A percentile compares a stretch with the other conserved stretches of the same genome.
phyloP scores from a whole-genome alignment of 1,140 invertebrate species.

The Drosophila jambulina region DNA sequence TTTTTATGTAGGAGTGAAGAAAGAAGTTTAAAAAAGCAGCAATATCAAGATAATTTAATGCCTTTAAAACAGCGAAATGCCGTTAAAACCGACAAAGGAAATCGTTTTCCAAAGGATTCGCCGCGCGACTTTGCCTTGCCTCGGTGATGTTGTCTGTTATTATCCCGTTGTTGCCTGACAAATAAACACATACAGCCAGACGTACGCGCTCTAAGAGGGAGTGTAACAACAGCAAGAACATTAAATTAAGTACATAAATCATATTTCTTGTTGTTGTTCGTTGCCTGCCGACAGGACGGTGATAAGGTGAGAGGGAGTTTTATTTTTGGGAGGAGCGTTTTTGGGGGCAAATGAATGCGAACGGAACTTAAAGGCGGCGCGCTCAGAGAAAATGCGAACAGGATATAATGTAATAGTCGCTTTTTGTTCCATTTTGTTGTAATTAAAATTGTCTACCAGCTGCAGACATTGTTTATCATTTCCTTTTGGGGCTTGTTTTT shows the following conservation, averaged over 20 bases:
- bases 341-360: background rate
- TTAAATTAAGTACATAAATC: conserved; percentile 84
- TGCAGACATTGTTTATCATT: conserved; percentile 65
- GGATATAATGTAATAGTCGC: conserved; percentile 25
- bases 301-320: conserved; percentile 34
- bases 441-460: conserved; percentile 72
- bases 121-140: conserved; percentile 36
- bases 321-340: background rate
- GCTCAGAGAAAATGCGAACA: conserved; percentile 16
- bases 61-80: conserved; percentile 79
- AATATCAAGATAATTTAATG: conserved; percentile 73
- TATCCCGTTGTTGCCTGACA: conserved; percentile 81
- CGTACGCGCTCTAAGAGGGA: conserved; percentile 49
- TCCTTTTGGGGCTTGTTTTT: conserved; percentile 14
- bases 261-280: conserved; percentile 51
- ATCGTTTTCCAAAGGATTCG: conserved; percentile 29
- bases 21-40: background rate
- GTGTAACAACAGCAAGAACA: conserved; percentile 64
- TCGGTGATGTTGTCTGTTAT: conserved; percentile 59
- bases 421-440: conserved; percentile 52
- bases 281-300: conserved; percentile 55
- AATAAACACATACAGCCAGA: conserved; percentile 69
- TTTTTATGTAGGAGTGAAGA: conserved; percentile 57
- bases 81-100: conserved; percentile 72
- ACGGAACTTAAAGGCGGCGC: conserved; percentile 34